Conservation (phyloP, 2,888 invertebrate genomes). For the Orthosia gothica region DNA sequence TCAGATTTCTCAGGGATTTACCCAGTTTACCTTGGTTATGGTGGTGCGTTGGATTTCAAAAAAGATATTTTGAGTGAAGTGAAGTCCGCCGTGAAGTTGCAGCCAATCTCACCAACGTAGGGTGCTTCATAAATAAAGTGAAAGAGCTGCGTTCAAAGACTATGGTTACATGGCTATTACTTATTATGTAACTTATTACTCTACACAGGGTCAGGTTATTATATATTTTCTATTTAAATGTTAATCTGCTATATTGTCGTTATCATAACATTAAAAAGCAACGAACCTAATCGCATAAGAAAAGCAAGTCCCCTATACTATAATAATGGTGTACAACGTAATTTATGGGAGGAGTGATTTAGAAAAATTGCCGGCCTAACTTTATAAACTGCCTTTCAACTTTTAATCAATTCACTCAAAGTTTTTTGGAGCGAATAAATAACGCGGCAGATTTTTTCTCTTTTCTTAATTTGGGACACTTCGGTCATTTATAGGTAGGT, state of each 20-base stretch:
- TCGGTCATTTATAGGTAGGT: not conserved
- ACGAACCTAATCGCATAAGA: not conserved
- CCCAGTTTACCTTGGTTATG: too few relatives aligned
- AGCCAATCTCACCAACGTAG: too few relatives aligned
- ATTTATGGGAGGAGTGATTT: conserved; percentile 38
- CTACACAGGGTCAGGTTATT: too few relatives aligned
- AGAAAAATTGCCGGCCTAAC: conserved; percentile 38
- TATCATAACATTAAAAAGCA: not conserved
- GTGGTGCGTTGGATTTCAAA: too few relatives aligned
- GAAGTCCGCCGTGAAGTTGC: too few relatives aligned
- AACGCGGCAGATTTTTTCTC: conserved; percentile 18
- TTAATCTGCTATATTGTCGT: not conserved
- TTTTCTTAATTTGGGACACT: conserved; percentile 24
- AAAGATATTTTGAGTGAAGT: too few relatives aligned
- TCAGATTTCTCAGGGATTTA: too few relatives aligned
- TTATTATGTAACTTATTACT: too few relatives aligned
- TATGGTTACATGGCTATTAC: too few relatives aligned
- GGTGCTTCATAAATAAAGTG: too few relatives aligned
- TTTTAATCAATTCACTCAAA: conserved; percentile 60
- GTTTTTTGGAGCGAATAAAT: conserved; percentile 58
- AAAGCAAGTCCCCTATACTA: conserved; percentile 3
- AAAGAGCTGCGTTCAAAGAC: too few relatives aligned
- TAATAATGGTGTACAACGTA: conserved; percentile 16
- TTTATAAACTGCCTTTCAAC: conserved; percentile 34
- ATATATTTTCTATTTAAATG: too few relatives aligned